Conservation (phyloP, 1,140 invertebrate genomes). For the Macrocentrus cingulum region DNA sequence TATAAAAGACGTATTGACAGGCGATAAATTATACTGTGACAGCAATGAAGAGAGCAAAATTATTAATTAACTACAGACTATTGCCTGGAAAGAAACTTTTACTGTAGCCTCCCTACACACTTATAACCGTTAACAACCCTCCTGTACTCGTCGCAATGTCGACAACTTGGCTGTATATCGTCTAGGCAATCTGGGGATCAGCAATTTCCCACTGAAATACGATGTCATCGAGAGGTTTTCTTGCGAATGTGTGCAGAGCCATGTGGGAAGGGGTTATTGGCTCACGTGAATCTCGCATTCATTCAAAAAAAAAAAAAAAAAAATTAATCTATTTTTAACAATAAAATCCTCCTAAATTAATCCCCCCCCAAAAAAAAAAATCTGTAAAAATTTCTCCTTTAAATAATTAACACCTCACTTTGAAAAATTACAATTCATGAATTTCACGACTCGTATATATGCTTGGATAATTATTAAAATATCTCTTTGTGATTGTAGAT, state of each 20-base stretch:
- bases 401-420: too few species aligned
- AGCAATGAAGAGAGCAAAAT: neutral
- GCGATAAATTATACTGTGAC: too few species aligned
- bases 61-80: neutral
- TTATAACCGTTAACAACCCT: too few species aligned
- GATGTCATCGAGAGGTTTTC: conserved; percentile 56
- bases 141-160: neutral
- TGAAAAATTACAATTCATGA: too few species aligned
- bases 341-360: too few species aligned
- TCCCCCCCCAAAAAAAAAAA: too few species aligned
- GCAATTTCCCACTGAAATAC: conserved; percentile 59
- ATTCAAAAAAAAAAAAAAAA: neutral
- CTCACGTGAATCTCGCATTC: neutral
- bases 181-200: conserved; percentile 57
- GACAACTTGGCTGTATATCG: conserved; percentile 52
- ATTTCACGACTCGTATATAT: too few species aligned
- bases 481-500: neutral
- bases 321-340: neutral
- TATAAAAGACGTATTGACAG: too few species aligned
- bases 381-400: too few species aligned
- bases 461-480: too few species aligned
- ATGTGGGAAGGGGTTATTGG: conserved; percentile 41
- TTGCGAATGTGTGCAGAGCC: conserved; percentile 43
- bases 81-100: neutral
- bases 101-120: too few species aligned